A percentile compares a stretch with the other conserved stretches of the same genome.
Conservation (phyloP, 2,113 vertebrate species). For the Athene noctua region DNA sequence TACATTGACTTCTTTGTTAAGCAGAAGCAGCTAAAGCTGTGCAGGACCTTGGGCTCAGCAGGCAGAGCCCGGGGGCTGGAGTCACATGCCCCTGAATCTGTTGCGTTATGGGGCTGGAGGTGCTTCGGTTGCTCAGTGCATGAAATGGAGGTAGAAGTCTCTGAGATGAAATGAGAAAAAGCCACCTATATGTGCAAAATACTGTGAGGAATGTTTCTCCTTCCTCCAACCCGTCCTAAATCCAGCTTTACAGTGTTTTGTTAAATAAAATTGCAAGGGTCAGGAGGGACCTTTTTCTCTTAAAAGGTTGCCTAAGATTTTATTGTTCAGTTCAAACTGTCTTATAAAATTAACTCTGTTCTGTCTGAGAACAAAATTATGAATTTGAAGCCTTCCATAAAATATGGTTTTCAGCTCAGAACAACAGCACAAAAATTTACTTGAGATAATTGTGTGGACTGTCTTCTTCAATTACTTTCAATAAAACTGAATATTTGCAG, state of each 20-base stretch:
- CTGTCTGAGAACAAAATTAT: slow-evolving; percentile 11
- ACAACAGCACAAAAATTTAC: neutral
- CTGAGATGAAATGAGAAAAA: neutral
- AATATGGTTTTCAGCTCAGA: slow-evolving; percentile 14
- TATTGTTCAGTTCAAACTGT: neutral
- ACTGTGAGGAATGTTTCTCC: neutral
- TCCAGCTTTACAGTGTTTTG: neutral
- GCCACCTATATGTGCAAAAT: neutral
- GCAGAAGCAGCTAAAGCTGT: neutral
- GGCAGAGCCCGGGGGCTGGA: neutral
- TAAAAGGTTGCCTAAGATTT: neutral
- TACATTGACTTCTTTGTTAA: neutral
- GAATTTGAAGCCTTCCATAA: neutral
- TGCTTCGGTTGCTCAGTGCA: neutral
- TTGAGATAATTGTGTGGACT: slow-evolving; percentile 8
- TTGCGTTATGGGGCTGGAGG: neutral
- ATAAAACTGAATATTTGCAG: slow-evolving; percentile 69
- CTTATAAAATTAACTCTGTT: slow-evolving; percentile 15
- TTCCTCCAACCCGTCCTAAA: neutral
- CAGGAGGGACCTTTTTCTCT: neutral
- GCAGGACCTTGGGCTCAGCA: neutral
- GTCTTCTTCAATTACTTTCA: slow-evolving; percentile 58
- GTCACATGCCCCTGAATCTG: too few relatives aligned
- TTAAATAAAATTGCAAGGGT: neutral
- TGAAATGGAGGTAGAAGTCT: neutral